Percentiles rank a stretch among this genome's conserved stretches.
Conservation (phyloP, 2,888 invertebrate species). For the Timema cristinae region DNA sequence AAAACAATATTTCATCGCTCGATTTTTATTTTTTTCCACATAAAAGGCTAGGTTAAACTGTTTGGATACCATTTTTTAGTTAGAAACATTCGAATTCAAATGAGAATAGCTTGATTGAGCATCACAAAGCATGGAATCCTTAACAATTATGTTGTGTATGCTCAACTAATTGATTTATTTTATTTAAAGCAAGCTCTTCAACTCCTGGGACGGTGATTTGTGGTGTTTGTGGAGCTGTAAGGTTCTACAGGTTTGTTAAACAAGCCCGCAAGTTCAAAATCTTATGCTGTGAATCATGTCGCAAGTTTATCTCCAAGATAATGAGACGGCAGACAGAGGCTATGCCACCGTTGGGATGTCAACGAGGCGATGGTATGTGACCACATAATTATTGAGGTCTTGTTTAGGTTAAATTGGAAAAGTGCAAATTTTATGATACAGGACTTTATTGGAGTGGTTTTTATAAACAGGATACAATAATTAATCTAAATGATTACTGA, state of each 20-base stretch:
- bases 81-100: too few species aligned
- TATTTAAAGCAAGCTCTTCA: too few species aligned
- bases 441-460: neutral
- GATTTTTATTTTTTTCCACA: too few species aligned
- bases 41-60: too few species aligned
- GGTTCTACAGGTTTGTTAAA: slow-evolving; percentile 70
- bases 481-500: too few species aligned
- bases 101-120: too few species aligned
- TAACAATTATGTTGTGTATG: too few species aligned
- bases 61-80: too few species aligned
- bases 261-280: slow-evolving; percentile 81
- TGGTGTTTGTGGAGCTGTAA: slow-evolving; percentile 73
- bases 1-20: too few species aligned
- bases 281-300: slow-evolving; percentile 79
- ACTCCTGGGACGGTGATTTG: slow-evolving; percentile 54
- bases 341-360: slow-evolving; percentile 52
- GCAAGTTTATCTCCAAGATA: slow-evolving; percentile 81
- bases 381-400: neutral
- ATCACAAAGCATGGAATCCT: too few species aligned
- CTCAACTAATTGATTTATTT: too few species aligned
- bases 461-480: neutral
- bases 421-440: slow-evolving; percentile 12
- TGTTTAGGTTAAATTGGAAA: too few species aligned
- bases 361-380: slow-evolving; percentile 58
- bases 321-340: slow-evolving; percentile 55